These are phyloP conservation scores for Drosophila fuyamai DNA, from an alignment of 1,140 invertebrate genomes.

Conservation along the genomic window DNA sequence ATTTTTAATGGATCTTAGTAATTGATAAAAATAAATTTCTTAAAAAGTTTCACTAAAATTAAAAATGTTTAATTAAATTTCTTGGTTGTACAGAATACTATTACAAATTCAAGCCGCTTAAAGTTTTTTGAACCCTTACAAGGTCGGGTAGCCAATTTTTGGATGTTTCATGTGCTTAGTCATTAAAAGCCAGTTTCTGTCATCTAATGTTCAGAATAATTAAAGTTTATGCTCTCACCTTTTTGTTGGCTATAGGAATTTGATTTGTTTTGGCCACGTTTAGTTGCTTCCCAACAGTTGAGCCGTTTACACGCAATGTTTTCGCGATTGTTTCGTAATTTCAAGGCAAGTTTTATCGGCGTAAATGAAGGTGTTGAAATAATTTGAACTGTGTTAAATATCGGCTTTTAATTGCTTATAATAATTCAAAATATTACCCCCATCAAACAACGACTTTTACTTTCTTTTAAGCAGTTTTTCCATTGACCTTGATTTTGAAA, in stretches of 20 bases:
- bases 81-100: neutral
- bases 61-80: neutral
- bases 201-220: constrained; percentile 32
- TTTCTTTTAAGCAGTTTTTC: constrained; percentile 19
- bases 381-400: neutral
- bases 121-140: constrained; percentile 44
- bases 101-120: neutral
- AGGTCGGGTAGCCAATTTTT: constrained; percentile 36
- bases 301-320: constrained; percentile 61
- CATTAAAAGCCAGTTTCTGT: constrained; percentile 44
- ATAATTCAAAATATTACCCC: neutral
- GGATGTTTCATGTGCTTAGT: constrained; percentile 6
- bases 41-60: neutral
- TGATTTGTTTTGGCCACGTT: constrained; percentile 64
- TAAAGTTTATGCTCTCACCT: constrained; percentile 28
- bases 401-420: too few species aligned
- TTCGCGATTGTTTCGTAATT: constrained; percentile 71
- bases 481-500: constrained; percentile 47
- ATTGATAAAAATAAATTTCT: too few species aligned
- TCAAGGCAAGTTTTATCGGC: constrained; percentile 63
- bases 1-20: too few species aligned
- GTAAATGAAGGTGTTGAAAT: neutral
- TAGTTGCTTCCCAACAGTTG: constrained; percentile 62
- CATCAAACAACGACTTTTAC: constrained; percentile 10
- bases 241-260: constrained; percentile 22